These are phyloP conservation scores for Luffia ferchaultella DNA, from an alignment of 2,888 invertebrate species.

Conservation along the genomic window DNA sequence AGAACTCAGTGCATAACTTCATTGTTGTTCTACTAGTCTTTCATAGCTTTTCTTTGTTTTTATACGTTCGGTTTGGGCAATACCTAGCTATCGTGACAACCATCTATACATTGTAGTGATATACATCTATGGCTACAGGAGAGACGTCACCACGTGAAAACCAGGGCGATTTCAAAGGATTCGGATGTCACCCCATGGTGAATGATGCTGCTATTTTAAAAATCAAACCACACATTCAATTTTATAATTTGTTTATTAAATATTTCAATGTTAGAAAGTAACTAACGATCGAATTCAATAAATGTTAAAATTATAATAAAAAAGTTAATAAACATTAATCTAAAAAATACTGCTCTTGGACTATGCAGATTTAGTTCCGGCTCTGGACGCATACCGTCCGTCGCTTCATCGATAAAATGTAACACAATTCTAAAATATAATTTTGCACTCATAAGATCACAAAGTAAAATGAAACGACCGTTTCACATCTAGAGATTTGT, in stretches of 20 bases:
- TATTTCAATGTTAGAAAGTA: slow-evolving; percentile 66
- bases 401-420: slow-evolving; percentile 49
- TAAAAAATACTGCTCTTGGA: slow-evolving; percentile 65
- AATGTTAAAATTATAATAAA: slow-evolving; percentile 52
- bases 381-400: slow-evolving; percentile 38
- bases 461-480: slow-evolving; percentile 59
- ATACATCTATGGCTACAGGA: no score
- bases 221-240: slow-evolving; percentile 32
- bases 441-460: slow-evolving; percentile 65
- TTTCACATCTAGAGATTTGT: slow-evolving; percentile 33
- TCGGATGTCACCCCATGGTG: neutral
- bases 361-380: slow-evolving; percentile 50
- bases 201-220: neutral
- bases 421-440: slow-evolving; percentile 48
- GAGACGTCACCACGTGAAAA: no score
- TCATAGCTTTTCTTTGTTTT: no score
- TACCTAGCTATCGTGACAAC: no score
- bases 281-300: slow-evolving; percentile 63
- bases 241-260: slow-evolving; percentile 65
- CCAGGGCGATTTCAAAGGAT: neutral
- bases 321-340: slow-evolving; percentile 50
- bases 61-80: no score
- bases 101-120: no score
- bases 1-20: no score
- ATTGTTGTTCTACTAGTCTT: no score